Base-by-base conservation (phyloP, 2,797 vertebrate genomes). In the Vultur gryphus region DNA sequence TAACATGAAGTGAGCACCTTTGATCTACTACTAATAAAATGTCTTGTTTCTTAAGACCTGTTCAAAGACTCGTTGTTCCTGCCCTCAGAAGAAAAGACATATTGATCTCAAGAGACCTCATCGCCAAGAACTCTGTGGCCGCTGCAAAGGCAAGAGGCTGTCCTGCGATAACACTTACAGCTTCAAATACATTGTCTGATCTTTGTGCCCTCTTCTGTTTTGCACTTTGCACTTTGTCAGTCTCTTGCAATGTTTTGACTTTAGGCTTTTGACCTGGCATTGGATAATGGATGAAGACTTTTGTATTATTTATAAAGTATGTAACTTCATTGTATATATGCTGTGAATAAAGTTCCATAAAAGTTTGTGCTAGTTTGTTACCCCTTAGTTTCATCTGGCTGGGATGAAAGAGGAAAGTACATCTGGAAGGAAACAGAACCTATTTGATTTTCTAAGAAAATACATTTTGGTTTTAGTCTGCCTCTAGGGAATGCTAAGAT, bases 151-250 rank as follows among this genome's bases (percentile, higher is more conserved):
- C 89, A 99, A 98, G 97, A 98, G 95, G 96, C 97, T 99, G 89
- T 99, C 99, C 93, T 99, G 99, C 43, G 99, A 99, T n/a, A 98
- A 97, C 93, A 99, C 99, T 58, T 99, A 99, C 97, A 99, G 99
- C 98, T 99, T 99, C 97, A 99, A 99, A 96, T 99, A 99, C 72
- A 98, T 99, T 10, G 94, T 99, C 84, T 99, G 97, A 99, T 76
- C 44, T 29, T 10, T 3, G n/a, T 84, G 92, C 35, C 52, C 35
- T 67, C 33, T 88, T 75, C 73, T 85, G 52, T 37, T 75, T 37
- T 49, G 85, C 33, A 16, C 69, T 92, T 78, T 87, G 87, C 61
- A 76, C 80, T 95, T 78, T 87, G 62, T 90, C 35, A 72, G 46
- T 85, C 79, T 96, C 37, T 89, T 72, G 90, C 33, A 21, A 29